Conservation (phyloP, 2,888 invertebrate genomes). For the Camptogramma bilineatum region DNA sequence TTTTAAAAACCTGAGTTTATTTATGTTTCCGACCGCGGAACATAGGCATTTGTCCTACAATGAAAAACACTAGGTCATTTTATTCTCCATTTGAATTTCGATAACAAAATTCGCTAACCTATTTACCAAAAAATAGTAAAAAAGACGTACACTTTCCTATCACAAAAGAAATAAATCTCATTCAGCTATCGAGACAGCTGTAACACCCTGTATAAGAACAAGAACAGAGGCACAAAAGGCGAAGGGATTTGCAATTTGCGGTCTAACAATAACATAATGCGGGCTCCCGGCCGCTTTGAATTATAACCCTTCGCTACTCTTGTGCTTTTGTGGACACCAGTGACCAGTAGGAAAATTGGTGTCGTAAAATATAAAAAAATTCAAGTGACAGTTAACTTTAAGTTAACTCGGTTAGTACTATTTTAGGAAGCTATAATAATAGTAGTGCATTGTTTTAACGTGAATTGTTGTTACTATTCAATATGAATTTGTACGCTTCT, state of each 20-base stretch:
- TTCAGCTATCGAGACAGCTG: background rate
- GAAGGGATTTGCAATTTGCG: slow-evolving; percentile 40
- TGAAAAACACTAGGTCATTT: too few species aligned
- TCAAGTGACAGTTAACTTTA: too few species aligned
- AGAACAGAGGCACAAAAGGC: slow-evolving; percentile 35
- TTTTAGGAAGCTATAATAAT: too few species aligned
- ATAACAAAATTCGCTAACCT: background rate
- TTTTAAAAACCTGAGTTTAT: too few species aligned
- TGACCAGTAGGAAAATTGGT: background rate
- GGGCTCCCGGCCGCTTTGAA: slow-evolving; percentile 30
- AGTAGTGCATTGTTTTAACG: too few species aligned
- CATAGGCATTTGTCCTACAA: too few species aligned
- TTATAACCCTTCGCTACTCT: slow-evolving; percentile 22
- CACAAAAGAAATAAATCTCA: background rate
- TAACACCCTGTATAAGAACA: slow-evolving; percentile 25
- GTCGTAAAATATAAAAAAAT: too few species aligned
- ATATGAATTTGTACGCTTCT: too few species aligned
- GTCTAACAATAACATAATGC: slow-evolving; percentile 43
- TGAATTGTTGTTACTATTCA: too few species aligned
- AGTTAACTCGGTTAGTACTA: too few species aligned
- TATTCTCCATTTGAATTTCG: too few species aligned
- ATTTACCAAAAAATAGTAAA: background rate
- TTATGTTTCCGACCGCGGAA: too few species aligned
- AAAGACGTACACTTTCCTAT: background rate
- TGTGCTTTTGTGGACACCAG: background rate